Conservation (phyloP, 2,888 invertebrate genomes). For the Laothoe populi region DNA sequence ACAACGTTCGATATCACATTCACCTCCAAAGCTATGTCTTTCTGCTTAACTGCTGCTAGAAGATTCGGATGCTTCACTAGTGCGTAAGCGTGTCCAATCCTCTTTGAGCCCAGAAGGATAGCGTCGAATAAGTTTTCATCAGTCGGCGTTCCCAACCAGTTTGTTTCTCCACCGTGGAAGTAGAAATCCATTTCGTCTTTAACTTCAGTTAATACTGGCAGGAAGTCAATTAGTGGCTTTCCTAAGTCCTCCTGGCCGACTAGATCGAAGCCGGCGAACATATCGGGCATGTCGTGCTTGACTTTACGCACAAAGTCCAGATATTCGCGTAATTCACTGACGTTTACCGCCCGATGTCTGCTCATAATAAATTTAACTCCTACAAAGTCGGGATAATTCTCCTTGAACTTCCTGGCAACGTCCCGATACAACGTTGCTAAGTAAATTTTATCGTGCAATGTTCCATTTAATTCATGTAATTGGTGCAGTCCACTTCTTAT, state of each 20-base stretch:
- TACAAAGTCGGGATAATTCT: slow-evolving; percentile 86
- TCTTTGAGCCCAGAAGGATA: slow-evolving; percentile 88
- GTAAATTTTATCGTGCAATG: slow-evolving; percentile 76
- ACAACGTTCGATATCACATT: slow-evolving; percentile 93
- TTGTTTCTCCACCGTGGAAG: slow-evolving; percentile 93
- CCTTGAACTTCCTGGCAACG: slow-evolving; percentile 83
- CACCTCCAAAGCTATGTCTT: slow-evolving; percentile 89
- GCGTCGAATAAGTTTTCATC: slow-evolving; percentile 93
- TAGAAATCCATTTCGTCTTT: slow-evolving; percentile 86
- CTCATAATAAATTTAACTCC: slow-evolving; percentile 88
- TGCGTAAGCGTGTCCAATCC: slow-evolving; percentile 92
- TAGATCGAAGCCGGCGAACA: slow-evolving; percentile 91
- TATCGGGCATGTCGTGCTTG: slow-evolving; percentile 84
- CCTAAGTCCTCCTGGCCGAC: slow-evolving; percentile 93
- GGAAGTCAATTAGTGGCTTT: slow-evolving; percentile 84
- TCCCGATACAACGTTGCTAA: slow-evolving; percentile 82
- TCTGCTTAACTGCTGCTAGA: slow-evolving; percentile 80
- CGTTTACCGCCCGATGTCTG: slow-evolving; percentile 47
- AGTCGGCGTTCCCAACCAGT: slow-evolving; percentile 87
- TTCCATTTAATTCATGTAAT: slow-evolving; percentile 87
- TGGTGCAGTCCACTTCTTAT: slow-evolving; percentile 85
- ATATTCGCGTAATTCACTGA: slow-evolving; percentile 68
- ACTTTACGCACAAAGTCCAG: slow-evolving; percentile 62
- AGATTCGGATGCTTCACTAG: slow-evolving; percentile 89
- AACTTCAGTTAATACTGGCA: slow-evolving; percentile 79